A percentile compares a stretch with the other conserved stretches of the same genome.
Evolutionary conservation across 2,797 vertebrate species (phyloP).

Genomic region (Spheniscus humboldti): DNA sequence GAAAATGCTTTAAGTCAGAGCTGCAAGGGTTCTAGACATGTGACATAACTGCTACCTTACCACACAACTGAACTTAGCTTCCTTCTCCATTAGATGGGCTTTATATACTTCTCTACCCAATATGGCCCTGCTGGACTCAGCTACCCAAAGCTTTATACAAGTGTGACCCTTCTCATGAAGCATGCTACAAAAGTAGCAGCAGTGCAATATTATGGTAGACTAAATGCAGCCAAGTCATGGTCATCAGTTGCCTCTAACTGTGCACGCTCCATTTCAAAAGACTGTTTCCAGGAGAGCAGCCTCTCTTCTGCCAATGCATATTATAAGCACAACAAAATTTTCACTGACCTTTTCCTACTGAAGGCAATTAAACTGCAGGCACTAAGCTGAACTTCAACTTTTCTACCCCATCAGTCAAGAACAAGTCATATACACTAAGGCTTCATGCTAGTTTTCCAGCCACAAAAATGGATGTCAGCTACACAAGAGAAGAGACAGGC

Average conservation of each 20-base stretch:
- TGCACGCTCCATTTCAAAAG: slow-evolving; percentile 17
- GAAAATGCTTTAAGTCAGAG: not conserved
- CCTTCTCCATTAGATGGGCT: not conserved
- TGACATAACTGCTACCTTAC: not conserved
- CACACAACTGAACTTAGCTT: too few species aligned
- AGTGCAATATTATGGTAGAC: not conserved
- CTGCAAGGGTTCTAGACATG: rapidly evolving
- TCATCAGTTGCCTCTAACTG: not conserved
- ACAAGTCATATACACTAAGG: not conserved
- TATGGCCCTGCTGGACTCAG: rapidly evolving
- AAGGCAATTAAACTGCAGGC: not conserved
- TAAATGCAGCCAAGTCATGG: not conserved
- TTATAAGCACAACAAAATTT: not conserved
- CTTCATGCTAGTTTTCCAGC: not conserved
- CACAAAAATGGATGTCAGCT: not conserved
- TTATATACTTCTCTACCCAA: not conserved
- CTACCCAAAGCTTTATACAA: not conserved
- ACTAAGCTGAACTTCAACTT: not conserved
- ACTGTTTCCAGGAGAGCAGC: not conserved
- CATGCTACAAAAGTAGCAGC: not conserved
- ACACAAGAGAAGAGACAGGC: not conserved
- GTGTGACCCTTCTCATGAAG: too few species aligned
- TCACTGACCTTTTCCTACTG: slow-evolving; percentile 10
- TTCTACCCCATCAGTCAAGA: not conserved
- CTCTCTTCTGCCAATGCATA: not conserved